A percentile compares a stretch with the other conserved stretches of the same genome.
Evolutionary conservation across 1,140 invertebrate species (phyloP).

Genomic region (Hylaeus volcanicus): DNA sequence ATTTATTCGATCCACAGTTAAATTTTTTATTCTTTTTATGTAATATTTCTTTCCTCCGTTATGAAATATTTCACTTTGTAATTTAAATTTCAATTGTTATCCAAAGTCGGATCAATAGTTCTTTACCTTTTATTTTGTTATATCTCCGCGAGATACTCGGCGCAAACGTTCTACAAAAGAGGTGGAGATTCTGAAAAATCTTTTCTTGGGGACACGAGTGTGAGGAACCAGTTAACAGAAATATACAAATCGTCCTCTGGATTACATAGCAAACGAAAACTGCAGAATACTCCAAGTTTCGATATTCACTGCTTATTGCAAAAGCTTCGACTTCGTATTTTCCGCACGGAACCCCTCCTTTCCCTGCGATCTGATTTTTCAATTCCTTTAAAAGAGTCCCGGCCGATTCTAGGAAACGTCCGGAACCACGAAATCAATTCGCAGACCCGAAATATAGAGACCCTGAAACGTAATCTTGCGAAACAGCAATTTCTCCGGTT

Average conservation of each 20-base stretch:
- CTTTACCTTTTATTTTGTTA: no score
- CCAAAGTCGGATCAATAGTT: no score
- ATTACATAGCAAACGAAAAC: background rate
- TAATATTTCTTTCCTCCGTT: no score
- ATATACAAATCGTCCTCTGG: background rate
- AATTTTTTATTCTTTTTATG: no score
- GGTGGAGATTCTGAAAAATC: no score
- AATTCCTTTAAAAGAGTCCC: conserved; percentile 21
- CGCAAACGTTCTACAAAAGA: no score
- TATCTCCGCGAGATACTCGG: no score
- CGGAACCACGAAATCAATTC: conserved; percentile 20
- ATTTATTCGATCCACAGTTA: no score
- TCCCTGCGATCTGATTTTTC: background rate
- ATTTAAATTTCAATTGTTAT: no score
- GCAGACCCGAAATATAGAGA: background rate
- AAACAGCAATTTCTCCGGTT: background rate
- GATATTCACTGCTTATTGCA: background rate
- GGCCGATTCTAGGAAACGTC: background rate
- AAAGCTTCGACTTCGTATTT: background rate
- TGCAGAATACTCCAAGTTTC: background rate
- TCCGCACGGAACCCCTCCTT: background rate
- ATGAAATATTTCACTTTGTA: no score
- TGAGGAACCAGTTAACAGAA: background rate
- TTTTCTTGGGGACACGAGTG: background rate
- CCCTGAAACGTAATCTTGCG: background rate